Conservation (phyloP, 2,113 vertebrate genomes). For the Syngnathus scovelli region DNA sequence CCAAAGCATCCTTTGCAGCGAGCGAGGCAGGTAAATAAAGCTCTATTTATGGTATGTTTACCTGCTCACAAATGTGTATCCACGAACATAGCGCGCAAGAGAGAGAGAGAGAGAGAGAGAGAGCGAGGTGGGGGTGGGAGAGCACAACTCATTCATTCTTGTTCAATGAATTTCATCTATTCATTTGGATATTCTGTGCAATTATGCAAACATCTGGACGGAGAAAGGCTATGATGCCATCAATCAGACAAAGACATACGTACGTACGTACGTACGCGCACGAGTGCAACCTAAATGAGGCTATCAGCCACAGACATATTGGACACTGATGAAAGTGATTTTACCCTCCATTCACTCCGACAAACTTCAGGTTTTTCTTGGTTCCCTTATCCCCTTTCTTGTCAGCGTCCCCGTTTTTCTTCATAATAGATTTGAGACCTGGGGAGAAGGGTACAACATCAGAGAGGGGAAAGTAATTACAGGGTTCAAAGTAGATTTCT, state of each 20-base stretch:
- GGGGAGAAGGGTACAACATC: constrained; percentile 52
- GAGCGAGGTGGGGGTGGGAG: neutral
- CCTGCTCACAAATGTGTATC: constrained; percentile 11
- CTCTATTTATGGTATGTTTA: constrained; percentile 32
- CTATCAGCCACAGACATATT: constrained; percentile 11
- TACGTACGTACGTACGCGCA: neutral
- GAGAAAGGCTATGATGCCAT: neutral
- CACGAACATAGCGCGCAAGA: constrained; percentile 6
- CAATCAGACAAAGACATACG: neutral
- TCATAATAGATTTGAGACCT: constrained; percentile 99
- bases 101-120: neutral
- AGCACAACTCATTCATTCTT: neutral
- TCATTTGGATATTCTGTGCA: neutral
- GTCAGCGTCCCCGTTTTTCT: constrained; percentile 89
- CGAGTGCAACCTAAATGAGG: constrained; percentile 9
- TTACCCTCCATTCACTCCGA: constrained; percentile 99
- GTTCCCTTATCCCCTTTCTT: constrained; percentile 82
- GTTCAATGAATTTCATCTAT: neutral
- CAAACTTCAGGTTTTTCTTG: constrained; percentile 99
- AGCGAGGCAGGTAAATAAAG: constrained; percentile 17
- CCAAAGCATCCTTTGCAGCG: constrained; percentile 31
- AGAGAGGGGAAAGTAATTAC: neutral
- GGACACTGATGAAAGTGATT: constrained; percentile 34
- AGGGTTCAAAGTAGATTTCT: neutral
- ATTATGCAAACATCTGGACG: neutral